Conservation (phyloP, 2,797 vertebrate species). For the Phataginus tetradactyla region DNA sequence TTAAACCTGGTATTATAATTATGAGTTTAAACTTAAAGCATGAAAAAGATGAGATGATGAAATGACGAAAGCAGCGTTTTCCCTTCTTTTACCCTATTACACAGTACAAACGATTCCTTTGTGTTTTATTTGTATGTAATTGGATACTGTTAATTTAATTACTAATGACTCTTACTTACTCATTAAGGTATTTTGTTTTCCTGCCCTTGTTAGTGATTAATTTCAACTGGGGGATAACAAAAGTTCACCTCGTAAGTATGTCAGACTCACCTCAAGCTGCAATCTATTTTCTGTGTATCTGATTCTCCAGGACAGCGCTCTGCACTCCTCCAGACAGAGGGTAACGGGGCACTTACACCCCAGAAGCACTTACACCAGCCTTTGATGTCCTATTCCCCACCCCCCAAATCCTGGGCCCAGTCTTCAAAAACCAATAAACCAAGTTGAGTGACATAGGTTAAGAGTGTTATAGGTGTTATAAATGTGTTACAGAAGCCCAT, state of each 20-base stretch:
- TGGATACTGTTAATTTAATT: conserved; percentile 64
- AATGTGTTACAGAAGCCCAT: too few species aligned
- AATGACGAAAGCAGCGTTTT: not conserved
- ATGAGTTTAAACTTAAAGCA: not conserved
- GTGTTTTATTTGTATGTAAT: conserved; percentile 50
- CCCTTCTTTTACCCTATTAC: not conserved
- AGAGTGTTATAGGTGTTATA: too few species aligned
- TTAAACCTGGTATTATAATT: not conserved
- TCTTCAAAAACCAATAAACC: not conserved
- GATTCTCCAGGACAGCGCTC: not conserved
- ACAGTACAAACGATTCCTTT: not conserved
- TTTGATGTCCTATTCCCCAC: not conserved
- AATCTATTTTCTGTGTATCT: not conserved
- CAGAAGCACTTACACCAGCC: not conserved
- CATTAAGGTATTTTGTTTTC: conserved; percentile 40
- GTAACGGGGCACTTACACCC: not conserved
- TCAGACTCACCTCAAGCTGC: not conserved
- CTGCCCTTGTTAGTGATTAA: conserved; percentile 51
- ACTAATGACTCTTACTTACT: conserved; percentile 47
- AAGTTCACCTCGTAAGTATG: not conserved
- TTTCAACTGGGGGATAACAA: not conserved
- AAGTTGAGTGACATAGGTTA: not conserved
- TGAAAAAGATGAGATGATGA: conserved; percentile 1
- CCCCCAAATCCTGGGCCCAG: not conserved
- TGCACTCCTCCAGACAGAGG: not conserved